A percentile compares a stretch with the other conserved stretches of the same genome.
These are phyloP conservation scores for Brachyptera risi DNA, from an alignment of 2,888 invertebrate genomes.

Conservation along the genomic window DNA sequence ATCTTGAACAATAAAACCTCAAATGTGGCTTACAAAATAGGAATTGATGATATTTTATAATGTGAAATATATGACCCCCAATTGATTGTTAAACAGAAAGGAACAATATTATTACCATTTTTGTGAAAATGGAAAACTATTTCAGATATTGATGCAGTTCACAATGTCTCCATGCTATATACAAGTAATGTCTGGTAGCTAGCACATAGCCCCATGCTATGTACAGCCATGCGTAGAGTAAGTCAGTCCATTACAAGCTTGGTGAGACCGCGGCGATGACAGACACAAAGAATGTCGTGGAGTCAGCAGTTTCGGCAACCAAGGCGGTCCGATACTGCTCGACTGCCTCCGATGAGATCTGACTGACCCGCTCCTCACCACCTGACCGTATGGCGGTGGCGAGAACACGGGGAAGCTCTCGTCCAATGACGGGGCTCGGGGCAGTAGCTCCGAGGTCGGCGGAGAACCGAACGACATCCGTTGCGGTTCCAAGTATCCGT, in stretches of 20 bases:
- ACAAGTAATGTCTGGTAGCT: too few relatives aligned
- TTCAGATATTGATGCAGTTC: too few relatives aligned
- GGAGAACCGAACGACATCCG: slow-evolving; percentile 78
- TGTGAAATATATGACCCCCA: too few relatives aligned
- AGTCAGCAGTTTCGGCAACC: slow-evolving; percentile 52
- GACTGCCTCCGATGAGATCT: slow-evolving; percentile 44
- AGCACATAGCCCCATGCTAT: too few relatives aligned
- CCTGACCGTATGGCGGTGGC: slow-evolving; percentile 62
- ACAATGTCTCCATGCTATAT: too few relatives aligned
- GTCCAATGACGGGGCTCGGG: slow-evolving; percentile 62
- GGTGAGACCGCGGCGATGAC: slow-evolving; percentile 79
- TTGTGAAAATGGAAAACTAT: too few relatives aligned
- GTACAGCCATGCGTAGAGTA: not conserved
- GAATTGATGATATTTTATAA: too few relatives aligned
- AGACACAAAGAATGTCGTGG: slow-evolving; percentile 73
- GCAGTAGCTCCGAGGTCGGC: slow-evolving; percentile 61
- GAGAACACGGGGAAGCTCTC: slow-evolving; percentile 84
- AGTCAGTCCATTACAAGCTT: slow-evolving; percentile 69
- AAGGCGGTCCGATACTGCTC: slow-evolving; percentile 48
- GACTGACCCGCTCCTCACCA: slow-evolving; percentile 38
- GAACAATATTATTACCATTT: too few relatives aligned
- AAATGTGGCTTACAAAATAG: too few relatives aligned
- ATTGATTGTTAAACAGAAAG: too few relatives aligned
- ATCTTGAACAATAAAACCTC: too few relatives aligned
- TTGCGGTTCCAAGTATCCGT: slow-evolving; percentile 80